phyloP scores from a whole-genome alignment of 2,888 invertebrate genomes.

The Metallyticus violacea region DNA sequence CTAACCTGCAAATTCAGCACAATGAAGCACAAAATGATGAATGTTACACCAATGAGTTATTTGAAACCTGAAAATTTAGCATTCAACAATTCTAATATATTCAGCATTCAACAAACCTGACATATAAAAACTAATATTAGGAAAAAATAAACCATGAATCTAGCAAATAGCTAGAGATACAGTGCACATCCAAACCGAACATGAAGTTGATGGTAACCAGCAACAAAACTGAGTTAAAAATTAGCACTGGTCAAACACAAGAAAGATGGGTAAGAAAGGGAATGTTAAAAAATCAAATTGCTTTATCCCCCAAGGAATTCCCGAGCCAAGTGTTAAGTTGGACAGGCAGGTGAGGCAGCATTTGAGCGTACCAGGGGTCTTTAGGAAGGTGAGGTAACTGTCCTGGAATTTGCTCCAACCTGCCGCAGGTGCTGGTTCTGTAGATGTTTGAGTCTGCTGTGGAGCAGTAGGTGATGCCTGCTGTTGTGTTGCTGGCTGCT shows the following conservation, averaged over 20 bases:
- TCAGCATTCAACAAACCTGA: background rate
- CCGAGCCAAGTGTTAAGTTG: background rate
- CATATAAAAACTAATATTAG: too few species aligned
- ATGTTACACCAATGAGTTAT: background rate
- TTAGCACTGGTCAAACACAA: slow-evolving; percentile 8
- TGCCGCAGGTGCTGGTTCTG: slow-evolving; percentile 41
- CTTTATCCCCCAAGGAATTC: background rate
- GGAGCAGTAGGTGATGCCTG: background rate
- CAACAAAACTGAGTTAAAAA: slow-evolving; percentile 4
- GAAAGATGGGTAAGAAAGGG: background rate
- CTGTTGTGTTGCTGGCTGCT: background rate
- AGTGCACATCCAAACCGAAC: background rate
- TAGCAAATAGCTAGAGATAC: background rate
- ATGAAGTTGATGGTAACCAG: background rate
- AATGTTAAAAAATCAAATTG: background rate
- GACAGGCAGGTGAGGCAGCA: slow-evolving; percentile 31
- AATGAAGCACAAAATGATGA: background rate
- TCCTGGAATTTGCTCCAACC: slow-evolving; percentile 56
- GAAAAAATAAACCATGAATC: background rate
- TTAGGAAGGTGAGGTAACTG: slow-evolving; percentile 52
- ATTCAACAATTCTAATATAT: background rate
- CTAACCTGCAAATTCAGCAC: too few species aligned
- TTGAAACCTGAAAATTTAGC: background rate
- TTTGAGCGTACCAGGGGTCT: slow-evolving; percentile 41
- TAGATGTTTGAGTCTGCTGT: slow-evolving; percentile 24